A percentile compares a stretch with the other conserved stretches of the same genome.
Evolutionary conservation across 2,797 vertebrate species (phyloP).

Genomic region (Borostomias antarcticus): DNA sequence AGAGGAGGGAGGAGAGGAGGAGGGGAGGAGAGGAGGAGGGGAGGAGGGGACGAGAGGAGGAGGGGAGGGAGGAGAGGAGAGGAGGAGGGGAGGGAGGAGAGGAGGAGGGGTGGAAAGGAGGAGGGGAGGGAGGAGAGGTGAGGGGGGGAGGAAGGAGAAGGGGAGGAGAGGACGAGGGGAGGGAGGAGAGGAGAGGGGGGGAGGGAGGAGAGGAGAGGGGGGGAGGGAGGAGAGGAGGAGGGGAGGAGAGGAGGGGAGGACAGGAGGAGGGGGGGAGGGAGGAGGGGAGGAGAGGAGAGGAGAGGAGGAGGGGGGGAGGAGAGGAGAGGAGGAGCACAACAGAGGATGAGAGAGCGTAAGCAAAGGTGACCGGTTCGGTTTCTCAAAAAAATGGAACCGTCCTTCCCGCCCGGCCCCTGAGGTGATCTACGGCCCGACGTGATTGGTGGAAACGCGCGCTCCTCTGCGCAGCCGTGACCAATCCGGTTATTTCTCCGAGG

Average conservation of each 20-base stretch:
- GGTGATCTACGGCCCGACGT: neutral
- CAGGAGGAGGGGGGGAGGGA: neutral
- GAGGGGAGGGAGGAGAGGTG: too few species aligned
- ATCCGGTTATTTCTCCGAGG: neutral
- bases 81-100: neutral
- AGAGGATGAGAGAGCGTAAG: too few species aligned
- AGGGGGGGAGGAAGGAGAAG: slow-evolving; percentile 22
- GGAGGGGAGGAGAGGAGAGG: neutral
- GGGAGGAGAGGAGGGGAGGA: too few species aligned
- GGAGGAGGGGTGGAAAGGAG: too few species aligned
- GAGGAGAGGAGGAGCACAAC: too few species aligned
- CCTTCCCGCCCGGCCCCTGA: too few species aligned
- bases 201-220: neutral
- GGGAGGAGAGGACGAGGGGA: slow-evolving; percentile 1
- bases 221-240: too few species aligned
- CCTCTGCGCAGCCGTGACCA: neutral
- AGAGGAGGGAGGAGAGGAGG: neutral
- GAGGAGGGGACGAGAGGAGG: neutral
- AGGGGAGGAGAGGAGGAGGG: neutral
- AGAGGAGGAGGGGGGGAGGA: too few species aligned
- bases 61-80: too few species aligned
- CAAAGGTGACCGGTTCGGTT: neutral
- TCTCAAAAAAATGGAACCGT: neutral
- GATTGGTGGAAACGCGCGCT: neutral
- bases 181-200: neutral